phyloP scores from a whole-genome alignment of 2,888 invertebrate genomes.

The Salticus scenicus region DNA sequence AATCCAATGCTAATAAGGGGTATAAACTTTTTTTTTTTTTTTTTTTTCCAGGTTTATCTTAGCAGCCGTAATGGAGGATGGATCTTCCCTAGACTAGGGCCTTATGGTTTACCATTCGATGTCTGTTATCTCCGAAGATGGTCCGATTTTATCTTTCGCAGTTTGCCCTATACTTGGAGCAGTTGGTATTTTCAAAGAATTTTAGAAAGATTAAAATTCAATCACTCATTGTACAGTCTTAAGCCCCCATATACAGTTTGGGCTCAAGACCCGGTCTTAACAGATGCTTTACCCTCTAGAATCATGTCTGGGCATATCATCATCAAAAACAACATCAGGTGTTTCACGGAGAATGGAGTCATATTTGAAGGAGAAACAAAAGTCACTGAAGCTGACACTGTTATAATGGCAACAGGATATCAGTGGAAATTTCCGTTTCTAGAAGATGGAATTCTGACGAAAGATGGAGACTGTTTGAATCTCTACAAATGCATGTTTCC shows the following conservation, averaged over 20 bases:
- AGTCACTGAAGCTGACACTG: constrained; percentile 72
- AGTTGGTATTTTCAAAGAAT: constrained; percentile 53
- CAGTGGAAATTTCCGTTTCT: constrained; percentile 75
- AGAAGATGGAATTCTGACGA: constrained; percentile 43
- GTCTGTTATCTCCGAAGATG: constrained; percentile 57
- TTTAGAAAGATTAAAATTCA: constrained; percentile 57
- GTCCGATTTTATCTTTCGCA: constrained; percentile 46
- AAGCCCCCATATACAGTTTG: constrained; percentile 75
- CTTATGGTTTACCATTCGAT: constrained; percentile 76
- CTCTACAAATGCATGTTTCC: constrained; percentile 77
- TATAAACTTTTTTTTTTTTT: too few species aligned
- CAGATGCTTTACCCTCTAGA: constrained; percentile 77
- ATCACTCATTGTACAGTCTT: constrained; percentile 76
- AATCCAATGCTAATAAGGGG: too few species aligned
- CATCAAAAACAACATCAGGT: constrained; percentile 74
- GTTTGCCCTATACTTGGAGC: constrained; percentile 33
- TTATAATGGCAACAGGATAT: constrained; percentile 76
- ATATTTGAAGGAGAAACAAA: constrained; percentile 62
- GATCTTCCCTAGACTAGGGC: constrained; percentile 77
- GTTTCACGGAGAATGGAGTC: constrained; percentile 65
- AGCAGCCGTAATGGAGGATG: constrained; percentile 77
- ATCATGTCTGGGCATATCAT: constrained; percentile 75
- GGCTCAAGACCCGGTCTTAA: constrained; percentile 74
- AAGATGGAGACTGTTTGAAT: constrained; percentile 72
- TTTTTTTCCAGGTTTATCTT: constrained; percentile 75